phyloP scores from a whole-genome alignment of 2,113 vertebrate species.

The Pseudopipra pipra region DNA sequence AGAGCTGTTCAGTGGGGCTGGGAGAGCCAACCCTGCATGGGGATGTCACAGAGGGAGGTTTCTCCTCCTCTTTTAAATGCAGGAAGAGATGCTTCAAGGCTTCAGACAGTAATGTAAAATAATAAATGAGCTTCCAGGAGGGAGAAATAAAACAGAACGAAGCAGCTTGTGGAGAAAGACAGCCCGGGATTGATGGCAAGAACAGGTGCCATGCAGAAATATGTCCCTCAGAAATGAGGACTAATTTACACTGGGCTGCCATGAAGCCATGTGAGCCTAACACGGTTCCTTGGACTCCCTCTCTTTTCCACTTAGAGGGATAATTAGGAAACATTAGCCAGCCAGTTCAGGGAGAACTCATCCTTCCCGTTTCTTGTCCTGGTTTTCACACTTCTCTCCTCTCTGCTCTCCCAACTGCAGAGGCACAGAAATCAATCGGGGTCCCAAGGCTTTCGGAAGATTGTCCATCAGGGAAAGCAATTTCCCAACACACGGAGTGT shows the following conservation, averaged over 20 bases:
- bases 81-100: not conserved
- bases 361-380: not conserved
- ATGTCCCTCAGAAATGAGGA: not conserved
- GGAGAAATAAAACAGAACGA: not conserved
- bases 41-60: not conserved
- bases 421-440: not conserved
- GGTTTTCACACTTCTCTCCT: not conserved
- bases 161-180: not conserved
- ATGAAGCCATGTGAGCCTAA: not conserved
- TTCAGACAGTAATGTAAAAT: not conserved
- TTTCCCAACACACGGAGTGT: accelerated
- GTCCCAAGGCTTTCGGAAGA: not conserved
- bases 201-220: not conserved
- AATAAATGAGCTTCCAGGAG: not conserved
- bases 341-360: not conserved
- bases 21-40: not conserved
- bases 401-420: not conserved
- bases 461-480: not conserved
- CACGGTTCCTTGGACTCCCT: not conserved
- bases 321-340: not conserved
- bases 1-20: not conserved
- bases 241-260: not conserved
- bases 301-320: not conserved
- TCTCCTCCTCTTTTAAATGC: not conserved
- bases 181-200: not conserved